Percentiles rank a stretch among this genome's conserved stretches.
These are phyloP conservation scores for Trissonchulus sp. DNA, from an alignment of 2,888 invertebrate species.

Conservation along the genomic window DNA sequence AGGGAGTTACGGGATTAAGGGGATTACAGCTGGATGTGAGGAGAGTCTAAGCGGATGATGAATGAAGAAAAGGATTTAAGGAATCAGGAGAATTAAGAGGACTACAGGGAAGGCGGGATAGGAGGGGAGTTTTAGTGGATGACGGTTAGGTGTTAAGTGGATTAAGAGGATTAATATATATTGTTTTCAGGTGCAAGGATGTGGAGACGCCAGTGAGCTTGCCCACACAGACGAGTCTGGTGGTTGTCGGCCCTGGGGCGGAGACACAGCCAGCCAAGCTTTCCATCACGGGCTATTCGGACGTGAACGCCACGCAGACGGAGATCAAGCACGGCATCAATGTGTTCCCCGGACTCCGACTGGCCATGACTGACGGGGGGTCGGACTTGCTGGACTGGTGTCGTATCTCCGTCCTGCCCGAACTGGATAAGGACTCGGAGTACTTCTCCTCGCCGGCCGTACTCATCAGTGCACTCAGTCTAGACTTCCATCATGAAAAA, in stretches of 20 bases:
- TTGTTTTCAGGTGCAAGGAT: constrained; percentile 62
- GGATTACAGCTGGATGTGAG: no score
- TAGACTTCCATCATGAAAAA: constrained; percentile 77
- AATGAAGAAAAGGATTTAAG: no score
- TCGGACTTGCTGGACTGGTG: constrained; percentile 66
- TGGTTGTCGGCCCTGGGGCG: constrained; percentile 52
- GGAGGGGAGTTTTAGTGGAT: no score
- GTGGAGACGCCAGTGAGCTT: constrained; percentile 68
- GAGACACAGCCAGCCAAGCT: constrained; percentile 35
- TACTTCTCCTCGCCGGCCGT: constrained; percentile 71
- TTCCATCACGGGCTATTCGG: constrained; percentile 63
- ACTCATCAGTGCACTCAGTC: constrained; percentile 67
- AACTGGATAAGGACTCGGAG: constrained; percentile 90
- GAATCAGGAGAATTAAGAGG: no score
- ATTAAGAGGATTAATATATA: no score
- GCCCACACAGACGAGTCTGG: constrained; percentile 71
- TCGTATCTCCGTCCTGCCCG: constrained; percentile 85
- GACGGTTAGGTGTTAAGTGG: no score
- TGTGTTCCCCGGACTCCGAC: constrained; percentile 76
- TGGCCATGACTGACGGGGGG: constrained; percentile 55
- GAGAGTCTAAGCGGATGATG: no score
- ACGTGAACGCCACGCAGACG: constrained; percentile 75
- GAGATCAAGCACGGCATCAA: constrained; percentile 77
- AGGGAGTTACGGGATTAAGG: no score
- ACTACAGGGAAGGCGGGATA: no score